Evolutionary conservation across 2,113 vertebrate species (phyloP), one percentile per base, ranked within the genome.

Genomic region (Malurus cyaneus): DNA sequence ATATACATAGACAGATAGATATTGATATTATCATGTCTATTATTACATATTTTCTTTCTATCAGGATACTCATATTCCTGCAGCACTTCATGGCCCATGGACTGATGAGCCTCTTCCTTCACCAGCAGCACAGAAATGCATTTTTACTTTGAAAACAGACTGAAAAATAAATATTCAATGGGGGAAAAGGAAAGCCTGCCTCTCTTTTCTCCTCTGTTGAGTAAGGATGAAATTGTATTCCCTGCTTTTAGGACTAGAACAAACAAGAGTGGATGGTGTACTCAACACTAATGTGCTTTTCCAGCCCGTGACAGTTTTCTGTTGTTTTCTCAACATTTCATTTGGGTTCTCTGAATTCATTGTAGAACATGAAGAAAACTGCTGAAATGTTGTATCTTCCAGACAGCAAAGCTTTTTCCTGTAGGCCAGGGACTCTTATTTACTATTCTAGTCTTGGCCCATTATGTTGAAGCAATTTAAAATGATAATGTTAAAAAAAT

Each of bases 401-500:
- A 21, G 47, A 60, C 74, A 90, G 80, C 61, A 92, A 88, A 52
- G 53, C 8, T 81, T 97, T 81, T 84, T 56, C 52, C 32, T 59
- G 54, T 53, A 84, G 85, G 20, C 9, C 36, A 70, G 69, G 88
- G n/a, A 64, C 20, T 59, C 65, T 96, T 96, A 90, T 95, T 97
- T 97, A 95, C 87, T 81, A 94, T 92, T 96, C 93, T 70, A 46
- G 76, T 87, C 59, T 89, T 94, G 67, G 88, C 50, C 62, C 92
- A 93, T 92, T 96, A 79, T 71, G 87, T 78, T 96, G 96, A 96
- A 92, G 88, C 91, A 96, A 97, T 97, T 97, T 97, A 94, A 97
- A 93, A 89, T 95, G 95, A 97, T 97, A 95, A 96, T 92, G 73
- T 93, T 96, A 89, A 97, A 98, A 97, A 97, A 95, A 98, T 94